Evolutionary conservation across 2,888 invertebrate genomes (phyloP), one percentile per base, ranked within the genome.

Genomic region (Pachydiplax longipennis): DNA sequence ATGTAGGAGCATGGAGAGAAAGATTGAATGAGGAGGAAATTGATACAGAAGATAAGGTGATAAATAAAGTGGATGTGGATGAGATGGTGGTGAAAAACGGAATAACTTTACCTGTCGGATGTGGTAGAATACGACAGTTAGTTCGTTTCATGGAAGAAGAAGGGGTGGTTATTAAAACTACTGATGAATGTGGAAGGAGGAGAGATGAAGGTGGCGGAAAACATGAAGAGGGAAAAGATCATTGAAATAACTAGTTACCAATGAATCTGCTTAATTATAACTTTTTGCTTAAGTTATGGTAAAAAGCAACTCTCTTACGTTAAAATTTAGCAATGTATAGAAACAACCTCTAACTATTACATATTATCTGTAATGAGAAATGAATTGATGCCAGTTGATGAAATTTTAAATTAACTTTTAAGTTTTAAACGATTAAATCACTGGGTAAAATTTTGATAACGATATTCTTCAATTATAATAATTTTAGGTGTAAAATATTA

Each of bases 1-100:
- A 90, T 81, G 90, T 81, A 12, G 90, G 58, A 40, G 48, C 35
- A 90, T n/a, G 58, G 37, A 87, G 87, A 65, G 61, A 65, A n/a
- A n/a, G n/a, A 22, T 18, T 40, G 8, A 83, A 53, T 2, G 53
- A 31, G 31, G 37, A 87, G 37, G 58, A 73, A 2, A 73, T 73
- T 31, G 13, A 31, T 10, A 8, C 73, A 73, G 73, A 25, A 73
- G 73, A 73, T 31, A 31, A 31, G 73, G 2, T 31, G 22, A 31
- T 73, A 31, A 31, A 25, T 25, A 73, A 25, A 25, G 0, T n/a
- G 13, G 13, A 10, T 73, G 73, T 31, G 13, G 73, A 73, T 25
- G 73, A 73, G 73, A 31, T 31, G 2, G 73, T 25, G 10, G 73
- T 22, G 12, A 25, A 31, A 31, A 73, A 25, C 2, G 73, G 73